Base-by-base conservation (phyloP, 2,888 invertebrate species). In the Trisateles emortualis region DNA sequence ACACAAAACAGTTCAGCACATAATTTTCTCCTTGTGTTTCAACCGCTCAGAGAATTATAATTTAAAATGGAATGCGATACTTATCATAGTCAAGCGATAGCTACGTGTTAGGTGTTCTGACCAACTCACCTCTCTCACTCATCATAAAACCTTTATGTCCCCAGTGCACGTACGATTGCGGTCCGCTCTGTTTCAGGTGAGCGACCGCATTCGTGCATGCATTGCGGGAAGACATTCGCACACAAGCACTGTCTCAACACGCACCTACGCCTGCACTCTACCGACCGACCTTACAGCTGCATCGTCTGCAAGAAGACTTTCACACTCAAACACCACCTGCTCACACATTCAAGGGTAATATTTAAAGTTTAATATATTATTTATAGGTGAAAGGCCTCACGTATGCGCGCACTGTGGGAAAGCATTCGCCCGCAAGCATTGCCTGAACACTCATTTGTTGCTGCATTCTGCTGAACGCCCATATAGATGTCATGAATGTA, bases 401-500 rank as follows among this genome's bases (percentile, higher is more conserved):
- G 95, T 96, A 19, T 96, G 96, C 82, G 94, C 94, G 43, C 96
- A 96, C 76, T 96, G 96, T 78, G 96, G 96, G 56, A 96, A 96
- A 78, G 96, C 95, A 71, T 96, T 96, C 78, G 96, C 96, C 48
- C 95, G 96, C 83, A 96, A 96, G 86, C 96, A 96, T 81, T 96
- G 96, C 85, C 93, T 96, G 62, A 97, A 97, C 82, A 97, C 97
- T 19, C 97, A 97, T 86, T 91, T 97, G 68, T 84, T 97, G 76
- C 88, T 97, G 69, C 97, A 97, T 84, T 96, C 96, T 33, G 96
- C 96, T 26, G 96, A 96, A 67, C 92, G 97, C 68, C 97, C 97
- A 36, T 97, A 96, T 87, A 95, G 96, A 82, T 97, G 97, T 81
- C 94, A 95, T 61, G 97, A 97, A 90, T 97, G 97, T 89, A 97